A percentile compares a stretch with the other conserved stretches of the same genome.
Conservation (phyloP, 2,888 invertebrate genomes). For the Schizotus pectinicornis region DNA sequence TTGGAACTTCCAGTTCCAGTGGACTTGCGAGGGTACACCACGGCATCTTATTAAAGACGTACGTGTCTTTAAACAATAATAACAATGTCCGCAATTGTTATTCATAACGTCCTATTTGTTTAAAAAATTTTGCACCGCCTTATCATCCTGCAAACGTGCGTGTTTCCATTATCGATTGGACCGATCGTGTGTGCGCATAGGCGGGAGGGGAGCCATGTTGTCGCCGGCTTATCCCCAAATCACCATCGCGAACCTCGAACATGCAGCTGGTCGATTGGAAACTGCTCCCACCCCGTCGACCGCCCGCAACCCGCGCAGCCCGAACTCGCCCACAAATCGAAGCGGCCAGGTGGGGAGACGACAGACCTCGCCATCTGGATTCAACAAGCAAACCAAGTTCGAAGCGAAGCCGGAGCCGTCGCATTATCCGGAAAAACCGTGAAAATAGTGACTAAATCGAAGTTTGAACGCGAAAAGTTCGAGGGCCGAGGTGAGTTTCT, state of each 20-base stretch:
- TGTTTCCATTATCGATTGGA: constrained; percentile 10
- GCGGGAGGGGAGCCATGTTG: no score
- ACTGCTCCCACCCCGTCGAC: constrained; percentile 28
- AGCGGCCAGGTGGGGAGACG: constrained; percentile 30
- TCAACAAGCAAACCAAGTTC: constrained; percentile 35
- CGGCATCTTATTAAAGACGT: no score
- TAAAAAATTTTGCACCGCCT: no score
- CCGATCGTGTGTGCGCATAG: constrained; percentile 6
- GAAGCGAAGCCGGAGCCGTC: constrained; percentile 8
- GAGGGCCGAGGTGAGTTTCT: constrained; percentile 17
- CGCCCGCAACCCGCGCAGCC: constrained; percentile 18
- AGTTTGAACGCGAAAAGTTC: constrained; percentile 2
- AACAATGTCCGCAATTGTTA: not conserved
- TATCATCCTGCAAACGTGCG: not conserved
- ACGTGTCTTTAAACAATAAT: not conserved
- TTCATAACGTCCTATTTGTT: no score
- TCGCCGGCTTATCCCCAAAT: no score
- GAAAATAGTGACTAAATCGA: constrained; percentile 26
- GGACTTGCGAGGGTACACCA: no score
- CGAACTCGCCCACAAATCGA: constrained; percentile 25
- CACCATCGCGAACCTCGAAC: not conserved
- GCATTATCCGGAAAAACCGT: not conserved
- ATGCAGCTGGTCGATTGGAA: constrained; percentile 39
- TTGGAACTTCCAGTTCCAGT: no score
- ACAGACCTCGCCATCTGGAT: constrained; percentile 50